These are phyloP conservation scores for Sciurus carolinensis DNA, from an alignment of 2,797 vertebrate genomes.

Conservation along the genomic window DNA sequence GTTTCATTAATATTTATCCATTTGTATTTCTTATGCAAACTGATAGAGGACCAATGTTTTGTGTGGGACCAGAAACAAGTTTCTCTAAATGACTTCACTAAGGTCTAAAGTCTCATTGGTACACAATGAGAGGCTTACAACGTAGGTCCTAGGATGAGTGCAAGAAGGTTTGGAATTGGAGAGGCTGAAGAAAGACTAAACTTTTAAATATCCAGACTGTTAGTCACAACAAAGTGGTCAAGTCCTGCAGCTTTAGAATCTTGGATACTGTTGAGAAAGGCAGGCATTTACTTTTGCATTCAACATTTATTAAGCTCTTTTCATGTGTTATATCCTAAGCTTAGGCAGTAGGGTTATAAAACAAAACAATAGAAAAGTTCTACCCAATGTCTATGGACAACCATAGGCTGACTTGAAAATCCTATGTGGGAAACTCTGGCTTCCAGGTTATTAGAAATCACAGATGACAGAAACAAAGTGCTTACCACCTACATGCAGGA, in stretches of 20 bases:
- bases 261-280: neutral
- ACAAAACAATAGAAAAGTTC: neutral
- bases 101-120: neutral
- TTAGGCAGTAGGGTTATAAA: neutral
- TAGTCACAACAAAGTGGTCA: neutral
- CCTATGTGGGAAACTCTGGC: neutral
- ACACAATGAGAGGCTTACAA: neutral
- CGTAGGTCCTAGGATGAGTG: neutral
- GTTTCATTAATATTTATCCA: conserved; percentile 35
- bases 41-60: conserved; percentile 56
- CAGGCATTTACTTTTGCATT: neutral
- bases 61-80: conserved; percentile 61
- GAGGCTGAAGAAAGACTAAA: neutral
- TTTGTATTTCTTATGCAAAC: conserved; percentile 65
- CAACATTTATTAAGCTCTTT: neutral
- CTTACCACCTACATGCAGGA: neutral
- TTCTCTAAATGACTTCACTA: conserved; percentile 41
- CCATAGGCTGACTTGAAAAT: neutral
- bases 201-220: neutral
- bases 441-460: neutral
- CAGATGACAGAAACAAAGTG: neutral
- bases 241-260: neutral
- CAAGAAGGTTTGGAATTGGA: neutral
- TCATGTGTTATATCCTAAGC: neutral
- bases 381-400: neutral